phyloP scores from a whole-genome alignment of 2,888 invertebrate species.

The Merodon equestris region DNA sequence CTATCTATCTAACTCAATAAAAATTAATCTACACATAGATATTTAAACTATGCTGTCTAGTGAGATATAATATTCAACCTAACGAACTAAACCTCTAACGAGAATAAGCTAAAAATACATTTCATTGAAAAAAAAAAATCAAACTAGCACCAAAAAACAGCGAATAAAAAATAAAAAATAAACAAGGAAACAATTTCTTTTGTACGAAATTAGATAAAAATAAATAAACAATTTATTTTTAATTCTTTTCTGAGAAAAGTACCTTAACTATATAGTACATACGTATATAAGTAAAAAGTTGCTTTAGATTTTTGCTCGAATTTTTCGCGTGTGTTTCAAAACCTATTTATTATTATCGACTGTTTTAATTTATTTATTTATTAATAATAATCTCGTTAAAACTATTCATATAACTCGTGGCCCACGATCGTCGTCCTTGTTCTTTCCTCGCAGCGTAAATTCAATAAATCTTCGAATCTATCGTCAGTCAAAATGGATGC shows the following conservation, averaged over 20 bases:
- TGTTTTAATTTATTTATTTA: no score
- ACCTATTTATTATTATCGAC: slow-evolving; percentile 58
- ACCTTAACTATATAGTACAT: slow-evolving; percentile 50
- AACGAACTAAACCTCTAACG: slow-evolving; percentile 57
- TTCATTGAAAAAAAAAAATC: slow-evolving; percentile 52
- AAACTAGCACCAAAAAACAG: no score
- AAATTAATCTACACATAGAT: slow-evolving; percentile 18
- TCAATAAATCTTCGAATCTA: background rate
- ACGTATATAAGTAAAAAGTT: slow-evolving; percentile 61
- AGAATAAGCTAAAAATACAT: slow-evolving; percentile 67
- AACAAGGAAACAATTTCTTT: slow-evolving; percentile 58
- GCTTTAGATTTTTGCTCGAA: slow-evolving; percentile 19
- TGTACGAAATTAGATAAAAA: slow-evolving; percentile 49
- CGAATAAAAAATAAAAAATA: background rate
- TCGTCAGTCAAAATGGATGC: slow-evolving; percentile 83
- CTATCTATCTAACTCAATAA: slow-evolving; percentile 37
- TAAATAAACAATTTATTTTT: slow-evolving; percentile 61
- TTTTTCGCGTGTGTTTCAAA: slow-evolving; percentile 62
- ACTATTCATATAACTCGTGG: background rate
- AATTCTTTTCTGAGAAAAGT: slow-evolving; percentile 73
- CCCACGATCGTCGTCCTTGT: slow-evolving; percentile 1
- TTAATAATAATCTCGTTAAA: slow-evolving; percentile 3
- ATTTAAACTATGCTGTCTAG: slow-evolving; percentile 16
- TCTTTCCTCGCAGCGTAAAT: background rate
- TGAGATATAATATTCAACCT: slow-evolving; percentile 1